Conservation (phyloP, 2,113 vertebrate genomes). For the Ceyx margarethae region DNA sequence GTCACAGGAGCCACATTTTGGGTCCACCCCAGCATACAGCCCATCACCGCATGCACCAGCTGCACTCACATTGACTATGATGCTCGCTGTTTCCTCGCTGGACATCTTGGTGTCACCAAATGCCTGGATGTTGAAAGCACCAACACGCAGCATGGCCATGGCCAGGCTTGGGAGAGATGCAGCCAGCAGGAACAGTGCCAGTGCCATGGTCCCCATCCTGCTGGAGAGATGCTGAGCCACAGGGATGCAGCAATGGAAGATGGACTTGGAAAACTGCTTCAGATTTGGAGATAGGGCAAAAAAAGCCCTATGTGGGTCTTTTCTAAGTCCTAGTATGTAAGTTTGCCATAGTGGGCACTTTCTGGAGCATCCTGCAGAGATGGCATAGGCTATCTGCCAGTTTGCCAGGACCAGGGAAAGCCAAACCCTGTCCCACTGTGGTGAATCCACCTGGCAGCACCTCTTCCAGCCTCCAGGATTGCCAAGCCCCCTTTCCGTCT, state of each 20-base stretch:
- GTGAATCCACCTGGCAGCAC: fast-evolving
- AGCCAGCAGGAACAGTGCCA: conserved; percentile 25
- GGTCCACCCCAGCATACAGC: neutral
- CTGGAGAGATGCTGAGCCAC: neutral
- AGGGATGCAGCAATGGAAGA: neutral
- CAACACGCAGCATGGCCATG: conserved; percentile 51
- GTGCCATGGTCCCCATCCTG: conserved; percentile 17
- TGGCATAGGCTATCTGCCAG: neutral
- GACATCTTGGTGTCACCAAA: conserved; percentile 84
- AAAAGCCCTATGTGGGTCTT: neutral
- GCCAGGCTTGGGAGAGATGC: conserved; percentile 31
- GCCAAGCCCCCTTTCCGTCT: fast-evolving
- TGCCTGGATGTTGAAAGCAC: conserved; percentile 84
- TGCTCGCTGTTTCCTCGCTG: conserved; percentile 69
- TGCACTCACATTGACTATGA: conserved; percentile 75
- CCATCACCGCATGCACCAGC: fast-evolving
- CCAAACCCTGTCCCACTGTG: fast-evolving
- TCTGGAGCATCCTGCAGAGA: fast-evolving
- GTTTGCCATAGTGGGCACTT: neutral
- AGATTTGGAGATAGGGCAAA: neutral
- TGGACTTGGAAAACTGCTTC: neutral
- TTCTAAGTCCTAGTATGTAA: neutral
- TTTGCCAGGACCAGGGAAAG: neutral
- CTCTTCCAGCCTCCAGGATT: neutral
- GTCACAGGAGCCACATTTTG: fast-evolving